Percentiles rank a stretch among this genome's conserved stretches.
Conservation (phyloP, 2,113 vertebrate species). For the Pica pica region DNA sequence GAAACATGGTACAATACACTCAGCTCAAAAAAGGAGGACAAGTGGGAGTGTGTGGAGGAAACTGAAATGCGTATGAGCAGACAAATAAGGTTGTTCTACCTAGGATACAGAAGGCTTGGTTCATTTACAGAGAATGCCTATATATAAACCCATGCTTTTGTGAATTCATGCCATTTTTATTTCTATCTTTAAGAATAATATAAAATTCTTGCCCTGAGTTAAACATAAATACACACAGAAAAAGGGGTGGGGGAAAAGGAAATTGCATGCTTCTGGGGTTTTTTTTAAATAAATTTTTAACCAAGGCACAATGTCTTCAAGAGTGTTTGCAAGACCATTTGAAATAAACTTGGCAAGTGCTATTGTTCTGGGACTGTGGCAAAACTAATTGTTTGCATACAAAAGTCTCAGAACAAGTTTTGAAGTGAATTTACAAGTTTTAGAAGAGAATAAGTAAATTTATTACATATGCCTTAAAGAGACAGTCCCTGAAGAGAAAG, state of each 20-base stretch:
- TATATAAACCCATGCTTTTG: slow-evolving; percentile 40
- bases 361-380: slow-evolving; percentile 43
- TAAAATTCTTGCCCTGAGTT: slow-evolving; percentile 58
- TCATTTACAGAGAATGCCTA: slow-evolving; percentile 27
- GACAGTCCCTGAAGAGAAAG: slow-evolving; percentile 31
- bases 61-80: background rate
- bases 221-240: slow-evolving; percentile 52
- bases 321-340: slow-evolving; percentile 17
- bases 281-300: background rate
- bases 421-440: slow-evolving; percentile 52
- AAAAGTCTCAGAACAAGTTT: slow-evolving; percentile 50
- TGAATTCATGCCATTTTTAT: slow-evolving; percentile 51
- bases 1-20: background rate
- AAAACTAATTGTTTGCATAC: slow-evolving; percentile 57
- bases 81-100: slow-evolving; percentile 7
- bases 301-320: slow-evolving; percentile 58
- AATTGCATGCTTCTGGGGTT: background rate
- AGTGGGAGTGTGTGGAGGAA: background rate
- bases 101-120: background rate
- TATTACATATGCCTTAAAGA: slow-evolving; percentile 30
- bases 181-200: slow-evolving; percentile 38
- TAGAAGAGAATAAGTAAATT: slow-evolving; percentile 46
- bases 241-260: background rate
- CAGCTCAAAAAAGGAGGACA: background rate
- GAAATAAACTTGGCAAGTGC: slow-evolving; percentile 43